These are phyloP conservation scores for Pogonomyrmex californicus DNA, from an alignment of 1,140 invertebrate species.

Conservation along the genomic window DNA sequence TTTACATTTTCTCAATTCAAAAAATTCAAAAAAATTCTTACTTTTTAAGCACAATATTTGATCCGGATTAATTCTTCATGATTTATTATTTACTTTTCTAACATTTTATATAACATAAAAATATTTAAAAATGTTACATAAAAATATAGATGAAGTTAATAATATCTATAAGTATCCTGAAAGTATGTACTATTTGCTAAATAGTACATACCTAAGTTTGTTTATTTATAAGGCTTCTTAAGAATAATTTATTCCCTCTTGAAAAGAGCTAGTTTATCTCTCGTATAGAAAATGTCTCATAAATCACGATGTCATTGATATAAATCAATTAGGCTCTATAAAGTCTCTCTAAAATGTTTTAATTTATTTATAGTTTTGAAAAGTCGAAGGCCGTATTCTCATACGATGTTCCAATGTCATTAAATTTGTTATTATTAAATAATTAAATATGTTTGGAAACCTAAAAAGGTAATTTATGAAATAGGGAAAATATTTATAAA, in stretches of 20 bases:
- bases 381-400: slow-evolving; percentile 18
- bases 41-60: too few species aligned
- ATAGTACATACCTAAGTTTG: slow-evolving; percentile 73
- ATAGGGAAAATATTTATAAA: background rate
- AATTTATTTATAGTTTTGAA: slow-evolving; percentile 47
- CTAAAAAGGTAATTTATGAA: background rate
- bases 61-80: slow-evolving; percentile 14
- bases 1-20: too few species aligned
- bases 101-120: too few species aligned
- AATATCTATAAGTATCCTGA: slow-evolving; percentile 71
- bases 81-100: background rate
- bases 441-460: slow-evolving; percentile 24
- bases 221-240: slow-evolving; percentile 78
- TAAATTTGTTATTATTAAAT: slow-evolving; percentile 3
- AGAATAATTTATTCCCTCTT: slow-evolving; percentile 77
- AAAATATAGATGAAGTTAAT: slow-evolving; percentile 79
- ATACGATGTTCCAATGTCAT: background rate
- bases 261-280: slow-evolving; percentile 42
- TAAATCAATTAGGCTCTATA: slow-evolving; percentile 59
- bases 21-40: too few species aligned
- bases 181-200: slow-evolving; percentile 68
- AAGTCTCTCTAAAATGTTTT: slow-evolving; percentile 31
- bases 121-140: too few species aligned
- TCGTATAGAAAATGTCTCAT: slow-evolving; percentile 41
- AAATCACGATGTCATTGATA: slow-evolving; percentile 58